Percentiles rank a stretch among this genome's conserved stretches.
These are phyloP conservation scores for Acromyrmex heyeri DNA, from an alignment of 1,140 invertebrate genomes.

Conservation along the genomic window DNA sequence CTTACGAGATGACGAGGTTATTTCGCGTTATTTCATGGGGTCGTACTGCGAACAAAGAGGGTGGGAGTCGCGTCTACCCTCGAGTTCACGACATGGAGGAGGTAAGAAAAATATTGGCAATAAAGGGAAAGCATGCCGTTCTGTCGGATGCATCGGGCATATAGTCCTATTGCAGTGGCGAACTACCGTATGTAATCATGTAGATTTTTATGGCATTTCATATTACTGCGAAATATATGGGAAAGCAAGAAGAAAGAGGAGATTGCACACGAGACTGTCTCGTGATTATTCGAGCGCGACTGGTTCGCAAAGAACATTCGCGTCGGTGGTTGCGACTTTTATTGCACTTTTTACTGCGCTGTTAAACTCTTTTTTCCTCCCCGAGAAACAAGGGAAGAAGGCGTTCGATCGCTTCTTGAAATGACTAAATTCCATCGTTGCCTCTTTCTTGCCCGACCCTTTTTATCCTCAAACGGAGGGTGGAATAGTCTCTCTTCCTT, in stretches of 20 bases:
- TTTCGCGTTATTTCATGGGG: conserved; percentile 54
- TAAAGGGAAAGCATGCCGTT: conserved; percentile 55
- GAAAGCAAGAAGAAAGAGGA: background rate
- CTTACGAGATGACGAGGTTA: conserved; percentile 65
- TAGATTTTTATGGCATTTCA: conserved; percentile 49
- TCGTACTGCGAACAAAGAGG: background rate
- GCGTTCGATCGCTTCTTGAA: conserved; percentile 38
- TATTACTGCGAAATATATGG: conserved; percentile 33
- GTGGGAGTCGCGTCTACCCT: background rate
- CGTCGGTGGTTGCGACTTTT: background rate
- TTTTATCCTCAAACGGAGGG: conserved; percentile 65
- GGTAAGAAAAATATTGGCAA: conserved; percentile 64
- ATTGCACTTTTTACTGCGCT: conserved; percentile 22
- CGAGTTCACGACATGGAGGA: background rate
- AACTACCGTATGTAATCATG: conserved; percentile 62
- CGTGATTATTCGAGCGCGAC: background rate
- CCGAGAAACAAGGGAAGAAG: background rate
- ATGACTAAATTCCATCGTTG: conserved; percentile 28
- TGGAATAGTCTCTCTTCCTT: conserved; percentile 63
- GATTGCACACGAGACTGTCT: background rate
- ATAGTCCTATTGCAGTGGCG: background rate
- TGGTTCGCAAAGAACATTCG: background rate
- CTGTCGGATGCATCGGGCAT: conserved; percentile 31
- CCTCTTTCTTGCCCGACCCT: background rate
- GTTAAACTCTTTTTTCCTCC: background rate